Conservation (phyloP, 30 jellyfish, hydroid and myxozoan genomes). For the Phacellophora camtschatica region DNA sequence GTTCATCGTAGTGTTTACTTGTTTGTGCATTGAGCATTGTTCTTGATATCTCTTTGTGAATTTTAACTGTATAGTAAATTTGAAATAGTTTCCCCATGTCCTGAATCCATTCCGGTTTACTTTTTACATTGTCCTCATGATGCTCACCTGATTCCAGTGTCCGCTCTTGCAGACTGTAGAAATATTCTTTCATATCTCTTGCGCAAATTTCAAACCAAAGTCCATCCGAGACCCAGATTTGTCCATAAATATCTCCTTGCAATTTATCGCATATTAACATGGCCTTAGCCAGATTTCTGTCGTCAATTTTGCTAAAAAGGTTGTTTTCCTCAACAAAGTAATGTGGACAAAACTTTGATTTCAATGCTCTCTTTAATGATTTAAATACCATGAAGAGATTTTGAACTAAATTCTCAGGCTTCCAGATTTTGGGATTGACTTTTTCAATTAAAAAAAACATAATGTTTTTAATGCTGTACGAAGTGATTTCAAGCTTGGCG, state of each 20-base stretch:
- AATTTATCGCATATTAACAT: slow-evolving; percentile 1
- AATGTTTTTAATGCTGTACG: slow-evolving; percentile 37
- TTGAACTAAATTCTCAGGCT: slow-evolving; percentile 8
- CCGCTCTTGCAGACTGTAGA: neutral
- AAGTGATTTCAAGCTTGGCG: neutral
- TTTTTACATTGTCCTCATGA: neutral
- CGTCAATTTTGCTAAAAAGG: neutral
- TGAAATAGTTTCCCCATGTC: neutral
- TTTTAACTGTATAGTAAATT: slow-evolving; percentile 4
- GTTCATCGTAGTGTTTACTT: slow-evolving; percentile 5
- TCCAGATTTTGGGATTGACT: slow-evolving; percentile 4
- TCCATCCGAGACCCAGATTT: slow-evolving; percentile 46
- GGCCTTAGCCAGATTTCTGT: neutral
- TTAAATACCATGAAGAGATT: neutral
- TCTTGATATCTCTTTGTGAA: slow-evolving; percentile 20
- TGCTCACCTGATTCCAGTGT: neutral
- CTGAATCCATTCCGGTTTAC: neutral
- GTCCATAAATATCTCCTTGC: neutral
- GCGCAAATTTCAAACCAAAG: slow-evolving; percentile 34
- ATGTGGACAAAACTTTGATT: slow-evolving; percentile 16
- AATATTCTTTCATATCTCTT: neutral
- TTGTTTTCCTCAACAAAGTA: slow-evolving; percentile 2
- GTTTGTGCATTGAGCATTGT: neutral
- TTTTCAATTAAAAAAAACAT: slow-evolving; percentile 30
- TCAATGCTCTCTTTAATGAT: neutral